Percentiles rank a stretch among this genome's conserved stretches.
These are phyloP conservation scores for Cephus sareptanus DNA, from an alignment of 2,888 invertebrate species.

Conservation along the genomic window DNA sequence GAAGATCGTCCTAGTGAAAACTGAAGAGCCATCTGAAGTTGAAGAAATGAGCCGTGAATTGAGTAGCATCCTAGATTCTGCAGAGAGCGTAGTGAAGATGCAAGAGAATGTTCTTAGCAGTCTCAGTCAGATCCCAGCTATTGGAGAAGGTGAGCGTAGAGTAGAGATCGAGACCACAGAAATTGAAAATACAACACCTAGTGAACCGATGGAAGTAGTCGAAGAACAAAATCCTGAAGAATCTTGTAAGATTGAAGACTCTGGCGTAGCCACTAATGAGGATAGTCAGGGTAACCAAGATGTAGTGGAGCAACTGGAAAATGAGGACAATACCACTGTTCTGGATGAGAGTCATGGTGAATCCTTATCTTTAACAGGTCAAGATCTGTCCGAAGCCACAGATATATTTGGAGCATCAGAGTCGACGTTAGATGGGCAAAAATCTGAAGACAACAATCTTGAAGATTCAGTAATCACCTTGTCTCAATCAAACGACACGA, in stretches of 20 bases:
- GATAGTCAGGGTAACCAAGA: conserved; percentile 12
- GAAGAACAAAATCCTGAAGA: conserved; percentile 4
- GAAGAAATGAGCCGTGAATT: conserved; percentile 62
- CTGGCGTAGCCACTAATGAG: not conserved
- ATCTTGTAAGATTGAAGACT: not conserved
- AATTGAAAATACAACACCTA: not conserved
- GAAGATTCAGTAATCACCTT: conserved; percentile 55
- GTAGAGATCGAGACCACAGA: not conserved
- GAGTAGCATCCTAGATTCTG: conserved; percentile 57
- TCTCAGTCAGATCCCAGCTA: conserved; percentile 50
- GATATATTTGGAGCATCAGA: conserved; percentile 50
- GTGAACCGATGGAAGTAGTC: conserved; percentile 11
- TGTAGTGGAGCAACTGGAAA: conserved; percentile 22
- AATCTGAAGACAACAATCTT: conserved; percentile 25
- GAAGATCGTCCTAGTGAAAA: conserved; percentile 53
- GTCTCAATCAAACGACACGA: conserved; percentile 45
- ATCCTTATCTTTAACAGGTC: conserved; percentile 23
- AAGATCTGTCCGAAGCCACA: conserved; percentile 43
- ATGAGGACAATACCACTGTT: conserved; percentile 11
- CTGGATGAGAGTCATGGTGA: conserved; percentile 17
- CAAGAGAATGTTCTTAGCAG: conserved; percentile 58
- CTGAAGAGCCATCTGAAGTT: conserved; percentile 47
- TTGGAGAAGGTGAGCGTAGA: conserved; percentile 14
- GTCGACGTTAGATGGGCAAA: conserved; percentile 27
- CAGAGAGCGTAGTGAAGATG: conserved; percentile 59